These are phyloP conservation scores for Drosophila bocki DNA, from an alignment of 1,140 invertebrate species.

Conservation along the genomic window DNA sequence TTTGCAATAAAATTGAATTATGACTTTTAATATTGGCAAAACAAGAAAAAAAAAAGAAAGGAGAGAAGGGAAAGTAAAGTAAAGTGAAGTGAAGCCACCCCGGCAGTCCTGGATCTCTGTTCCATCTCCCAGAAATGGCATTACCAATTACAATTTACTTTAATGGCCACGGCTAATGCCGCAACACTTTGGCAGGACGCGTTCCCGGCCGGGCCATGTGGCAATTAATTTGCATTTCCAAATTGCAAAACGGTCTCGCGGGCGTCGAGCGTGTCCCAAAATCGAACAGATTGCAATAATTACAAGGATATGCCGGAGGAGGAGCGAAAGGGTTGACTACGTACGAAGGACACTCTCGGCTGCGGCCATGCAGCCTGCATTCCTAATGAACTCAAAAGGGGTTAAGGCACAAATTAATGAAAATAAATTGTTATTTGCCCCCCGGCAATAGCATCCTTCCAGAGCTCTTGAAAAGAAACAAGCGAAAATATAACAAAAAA, in stretches of 20 bases:
- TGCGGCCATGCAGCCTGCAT: slow-evolving; percentile 62
- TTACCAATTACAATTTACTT: slow-evolving; percentile 80
- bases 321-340: slow-evolving; percentile 51
- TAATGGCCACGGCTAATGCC: slow-evolving; percentile 71
- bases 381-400: slow-evolving; percentile 77
- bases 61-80: slow-evolving; percentile 9
- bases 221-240: slow-evolving; percentile 85
- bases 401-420: slow-evolving; percentile 84
- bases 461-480: not conserved
- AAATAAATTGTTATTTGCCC: slow-evolving; percentile 83
- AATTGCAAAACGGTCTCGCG: slow-evolving; percentile 71
- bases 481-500: slow-evolving; percentile 19
- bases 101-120: not conserved
- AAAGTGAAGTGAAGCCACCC: slow-evolving; percentile 23
- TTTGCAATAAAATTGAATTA: slow-evolving; percentile 85
- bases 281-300: slow-evolving; percentile 84
- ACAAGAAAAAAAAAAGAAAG: slow-evolving; percentile 23
- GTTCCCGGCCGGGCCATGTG: slow-evolving; percentile 72
- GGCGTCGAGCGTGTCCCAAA: slow-evolving; percentile 60
- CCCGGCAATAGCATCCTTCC: not conserved
- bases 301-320: slow-evolving; percentile 47
- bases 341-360: slow-evolving; percentile 29
- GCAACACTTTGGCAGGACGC: slow-evolving; percentile 56
- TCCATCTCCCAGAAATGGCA: slow-evolving; percentile 30
- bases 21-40: slow-evolving; percentile 81